Evolutionary conservation across 2,888 invertebrate genomes (phyloP).

Genomic region (Microchrysa polita): DNA sequence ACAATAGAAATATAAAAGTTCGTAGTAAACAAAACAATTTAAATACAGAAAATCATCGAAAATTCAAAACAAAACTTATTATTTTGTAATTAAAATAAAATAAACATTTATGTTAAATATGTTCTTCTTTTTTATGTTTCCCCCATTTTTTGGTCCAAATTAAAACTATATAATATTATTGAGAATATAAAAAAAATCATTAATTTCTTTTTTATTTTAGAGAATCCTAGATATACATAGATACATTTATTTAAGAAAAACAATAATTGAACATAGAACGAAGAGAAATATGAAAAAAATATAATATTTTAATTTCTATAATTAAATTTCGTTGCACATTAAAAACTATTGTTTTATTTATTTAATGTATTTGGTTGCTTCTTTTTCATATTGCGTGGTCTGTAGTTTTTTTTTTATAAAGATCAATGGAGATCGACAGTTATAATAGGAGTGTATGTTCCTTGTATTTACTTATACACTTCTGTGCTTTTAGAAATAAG

Average conservation of each 20-base stretch:
- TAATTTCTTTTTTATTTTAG: slow-evolving; percentile 29
- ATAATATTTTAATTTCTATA: slow-evolving; percentile 27
- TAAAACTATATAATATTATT: neutral
- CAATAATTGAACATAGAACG: neutral
- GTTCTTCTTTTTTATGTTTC: neutral
- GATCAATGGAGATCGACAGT: no score
- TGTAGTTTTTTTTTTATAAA: no score
- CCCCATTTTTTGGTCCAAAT: no score
- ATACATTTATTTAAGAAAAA: no score
- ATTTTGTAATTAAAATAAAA: neutral
- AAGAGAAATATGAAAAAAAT: neutral
- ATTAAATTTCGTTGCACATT: slow-evolving; percentile 42
- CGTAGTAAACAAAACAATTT: neutral
- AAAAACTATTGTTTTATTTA: slow-evolving; percentile 15
- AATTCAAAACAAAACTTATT: neutral
- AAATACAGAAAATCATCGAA: neutral
- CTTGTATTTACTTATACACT: no score
- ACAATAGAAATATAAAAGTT: slow-evolving; percentile 1
- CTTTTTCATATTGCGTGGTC: no score
- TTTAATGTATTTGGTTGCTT: no score
- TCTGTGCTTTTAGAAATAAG: no score
- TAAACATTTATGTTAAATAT: neutral
- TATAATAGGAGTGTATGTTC: no score
- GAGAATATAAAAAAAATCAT: slow-evolving; percentile 10
- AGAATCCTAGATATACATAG: neutral